Base-by-base conservation (phyloP, 2,113 vertebrate species). In the Synodontis membranacea region DNA sequence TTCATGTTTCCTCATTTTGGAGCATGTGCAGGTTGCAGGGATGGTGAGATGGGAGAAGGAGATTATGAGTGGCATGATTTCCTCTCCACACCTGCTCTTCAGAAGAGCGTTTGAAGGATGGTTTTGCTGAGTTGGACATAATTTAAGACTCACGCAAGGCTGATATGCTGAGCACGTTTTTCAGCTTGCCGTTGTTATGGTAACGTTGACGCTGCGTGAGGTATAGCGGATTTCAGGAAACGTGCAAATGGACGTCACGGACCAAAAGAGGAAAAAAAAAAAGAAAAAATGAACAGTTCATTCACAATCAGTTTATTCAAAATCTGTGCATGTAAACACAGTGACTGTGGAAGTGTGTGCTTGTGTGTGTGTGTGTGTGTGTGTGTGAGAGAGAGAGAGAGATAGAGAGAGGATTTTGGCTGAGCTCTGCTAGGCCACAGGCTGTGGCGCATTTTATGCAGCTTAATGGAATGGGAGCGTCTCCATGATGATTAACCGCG, bases 401-500 rank as follows among this genome's bases (percentile, higher is more conserved):
- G n/a, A 21, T 46, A 21, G 17, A 5, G 48, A 1, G 48, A 37
- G 76, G 76, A 79, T 79, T 79, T 79, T 79, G 76, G 76, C 76
- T 54, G 31, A 54, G 76, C 21, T 79, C 19, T 56, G 50, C 50
- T 79, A 79, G 48, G 76, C 76, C 81, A 66, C 56, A 60, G 81
- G 56, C 60, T 66, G 81, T 66, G 81, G 76, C 19, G 12, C 76
- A 62, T 66, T 83, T 68, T 83, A 52, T 64, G 84, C 48, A 66
- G 84, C 86, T 84, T 88, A 89, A 89, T 86, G 89, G 58, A 86
- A 87, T 82, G 86, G 83, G 84, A 87, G 81, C 44, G 54, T 54
- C 83, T 89, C 90, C 83, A 88, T 88, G 87, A 70, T 83, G 87
- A 85, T 88, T 86, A 91, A 91, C 83, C 82, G 82, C 80, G 44